Evolutionary conservation across 2,113 vertebrate genomes (phyloP).

Genomic region (Platycercus adscitus): DNA sequence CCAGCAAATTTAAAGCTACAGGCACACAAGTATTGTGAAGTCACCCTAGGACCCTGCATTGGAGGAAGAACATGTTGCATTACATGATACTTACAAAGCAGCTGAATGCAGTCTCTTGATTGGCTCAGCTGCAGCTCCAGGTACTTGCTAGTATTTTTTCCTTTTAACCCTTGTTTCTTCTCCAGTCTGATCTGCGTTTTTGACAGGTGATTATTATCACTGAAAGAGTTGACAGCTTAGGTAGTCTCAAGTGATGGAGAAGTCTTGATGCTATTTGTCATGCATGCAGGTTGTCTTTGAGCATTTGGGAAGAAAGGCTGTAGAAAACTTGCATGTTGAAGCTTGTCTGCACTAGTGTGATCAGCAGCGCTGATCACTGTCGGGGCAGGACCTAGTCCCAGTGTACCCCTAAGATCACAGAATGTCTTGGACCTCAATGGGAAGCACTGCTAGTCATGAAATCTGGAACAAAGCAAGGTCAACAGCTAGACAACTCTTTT

Average conservation of each 20-base stretch:
- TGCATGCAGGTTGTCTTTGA: neutral
- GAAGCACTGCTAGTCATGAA: neutral
- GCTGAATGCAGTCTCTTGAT: neutral
- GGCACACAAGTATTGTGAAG: neutral
- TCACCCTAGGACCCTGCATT: neutral
- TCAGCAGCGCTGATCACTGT: neutral
- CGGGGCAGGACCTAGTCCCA: neutral
- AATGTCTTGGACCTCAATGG: neutral
- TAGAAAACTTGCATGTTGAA: neutral
- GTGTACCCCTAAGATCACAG: neutral
- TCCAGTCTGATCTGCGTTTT: constrained; percentile 4
- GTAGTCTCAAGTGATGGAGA: neutral
- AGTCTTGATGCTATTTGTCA: neutral
- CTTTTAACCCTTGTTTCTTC: constrained; percentile 26
- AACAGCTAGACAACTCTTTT: neutral
- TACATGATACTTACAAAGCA: neutral
- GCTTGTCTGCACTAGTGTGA: fast-evolving
- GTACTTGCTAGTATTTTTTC: neutral
- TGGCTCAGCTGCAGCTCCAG: neutral
- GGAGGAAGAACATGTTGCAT: neutral
- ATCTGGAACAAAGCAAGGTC: neutral
- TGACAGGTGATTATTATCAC: constrained; percentile 18
- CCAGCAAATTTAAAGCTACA: constrained; percentile 35
- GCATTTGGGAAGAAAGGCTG: neutral
- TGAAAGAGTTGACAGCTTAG: neutral